Base-by-base conservation (phyloP, 2,113 vertebrate species). In the Otis tarda region DNA sequence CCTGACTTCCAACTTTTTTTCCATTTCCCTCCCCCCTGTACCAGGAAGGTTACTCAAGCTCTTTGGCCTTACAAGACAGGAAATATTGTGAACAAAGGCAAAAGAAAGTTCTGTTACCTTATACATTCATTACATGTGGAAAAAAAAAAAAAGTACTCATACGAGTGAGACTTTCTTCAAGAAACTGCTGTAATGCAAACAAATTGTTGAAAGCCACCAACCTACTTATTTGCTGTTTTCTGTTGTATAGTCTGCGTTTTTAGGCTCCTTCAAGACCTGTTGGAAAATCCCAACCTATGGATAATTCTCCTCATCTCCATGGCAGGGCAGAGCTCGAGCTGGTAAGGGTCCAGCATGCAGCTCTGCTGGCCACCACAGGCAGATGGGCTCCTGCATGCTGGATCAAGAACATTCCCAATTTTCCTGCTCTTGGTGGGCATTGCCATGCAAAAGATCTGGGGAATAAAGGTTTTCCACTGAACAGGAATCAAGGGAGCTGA, bases 321-420 rank as follows among this genome's bases (percentile, higher is more conserved):
- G 4, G 15, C 39, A 60, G 16, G 41, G 47, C 31, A 92, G 37
- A 91, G 14, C 33, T 67, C 43, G 39, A 87, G 10, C 45, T 71
- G 39, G 11, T 55, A 39, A 71, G 5, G 19, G 39, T 56, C 21
- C 52, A 67, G 27, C 10, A 19, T 0, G 0, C 37, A 63, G 33
- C 47, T 77, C 80, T 63, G 33, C 21, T 18, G 14, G 25, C 28
- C 23, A 59, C 47, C 24, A 60, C 2, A 49, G 17, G 39, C 33
- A 92, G 25, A 17, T 22, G 70, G 50, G 21, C 8, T 88, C 50
- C 59, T 16, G 4, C 47, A 6, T 39, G 35, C 12, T 37, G 30
- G 49, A 39, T 22, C 24, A 35, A 80, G 31, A 73, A 22, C n/a
- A 41, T 41, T 18, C 30, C 12, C 28, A 37, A 22, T 63, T 80